phyloP scores from a whole-genome alignment of 2,888 invertebrate genomes.

The Lasioglossum pauxillum region DNA sequence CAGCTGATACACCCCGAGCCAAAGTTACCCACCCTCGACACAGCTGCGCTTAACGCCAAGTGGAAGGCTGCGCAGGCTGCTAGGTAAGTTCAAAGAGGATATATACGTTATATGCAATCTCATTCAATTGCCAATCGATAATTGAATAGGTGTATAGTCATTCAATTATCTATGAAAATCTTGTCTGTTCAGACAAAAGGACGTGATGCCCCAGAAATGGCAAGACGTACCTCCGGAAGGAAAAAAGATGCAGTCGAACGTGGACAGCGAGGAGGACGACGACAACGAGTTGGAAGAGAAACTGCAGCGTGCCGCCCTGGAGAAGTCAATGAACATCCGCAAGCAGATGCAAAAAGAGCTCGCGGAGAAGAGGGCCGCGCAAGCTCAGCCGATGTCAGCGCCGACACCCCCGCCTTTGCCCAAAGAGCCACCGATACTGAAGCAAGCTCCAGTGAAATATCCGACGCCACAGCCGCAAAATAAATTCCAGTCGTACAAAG shows the following conservation, averaged over 20 bases:
- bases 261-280: slow-evolving; percentile 78
- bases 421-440: slow-evolving; percentile 79
- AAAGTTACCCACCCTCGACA: slow-evolving; percentile 80
- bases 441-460: slow-evolving; percentile 80
- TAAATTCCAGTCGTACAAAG: slow-evolving; percentile 81
- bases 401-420: slow-evolving; percentile 85
- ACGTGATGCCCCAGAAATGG: slow-evolving; percentile 85
- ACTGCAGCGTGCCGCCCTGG: slow-evolving; percentile 80
- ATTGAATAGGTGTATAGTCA: too few relatives aligned
- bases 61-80: slow-evolving; percentile 83
- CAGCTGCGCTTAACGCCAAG: slow-evolving; percentile 81
- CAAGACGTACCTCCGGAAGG: slow-evolving; percentile 85
- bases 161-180: background rate
- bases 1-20: slow-evolving; percentile 81
- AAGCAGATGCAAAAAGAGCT: slow-evolving; percentile 83
- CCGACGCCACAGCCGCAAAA: slow-evolving; percentile 80
- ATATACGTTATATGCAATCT: background rate
- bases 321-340: slow-evolving; percentile 81
- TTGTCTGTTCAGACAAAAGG: slow-evolving; percentile 84
- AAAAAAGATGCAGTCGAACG: slow-evolving; percentile 73
- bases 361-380: slow-evolving; percentile 78
- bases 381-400: slow-evolving; percentile 74
- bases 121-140: too few relatives aligned
- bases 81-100: slow-evolving; percentile 68
- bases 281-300: slow-evolving; percentile 83